Conservation (phyloP, 2,797 vertebrate species). For the Anas georgica region DNA sequence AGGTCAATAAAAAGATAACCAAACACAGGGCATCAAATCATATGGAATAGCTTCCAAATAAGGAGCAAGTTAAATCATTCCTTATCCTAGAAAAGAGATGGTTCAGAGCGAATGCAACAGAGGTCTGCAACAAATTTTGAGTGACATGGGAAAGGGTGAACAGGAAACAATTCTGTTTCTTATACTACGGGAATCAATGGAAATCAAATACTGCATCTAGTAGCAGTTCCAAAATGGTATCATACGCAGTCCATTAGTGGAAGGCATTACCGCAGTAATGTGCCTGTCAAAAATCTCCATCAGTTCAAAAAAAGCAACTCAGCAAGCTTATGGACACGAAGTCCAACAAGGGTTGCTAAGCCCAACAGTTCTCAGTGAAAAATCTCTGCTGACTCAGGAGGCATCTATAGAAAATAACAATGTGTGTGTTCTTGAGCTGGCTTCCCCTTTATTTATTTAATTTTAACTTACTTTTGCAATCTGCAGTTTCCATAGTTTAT, state of each 20-base stretch:
- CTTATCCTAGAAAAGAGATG: neutral
- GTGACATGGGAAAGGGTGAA: neutral
- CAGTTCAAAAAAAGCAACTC: neutral
- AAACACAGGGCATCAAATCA: neutral
- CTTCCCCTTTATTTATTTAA: neutral
- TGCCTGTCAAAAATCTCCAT: neutral
- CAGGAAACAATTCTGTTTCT: neutral
- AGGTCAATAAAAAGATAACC: neutral
- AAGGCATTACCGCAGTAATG: neutral
- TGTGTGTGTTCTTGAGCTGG: neutral
- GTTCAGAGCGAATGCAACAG: neutral
- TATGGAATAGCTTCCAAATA: neutral
- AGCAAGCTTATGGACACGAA: neutral
- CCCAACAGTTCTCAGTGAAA: neutral
- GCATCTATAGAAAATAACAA: neutral
- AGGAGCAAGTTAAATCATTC: neutral
- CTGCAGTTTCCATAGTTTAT: neutral
- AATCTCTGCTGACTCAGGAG: neutral
- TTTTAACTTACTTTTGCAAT: neutral
- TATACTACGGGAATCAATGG: neutral
- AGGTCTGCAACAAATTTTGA: neutral
- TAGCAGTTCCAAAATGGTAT: neutral
- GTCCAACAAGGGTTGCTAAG: neutral
- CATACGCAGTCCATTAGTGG: rapidly evolving
- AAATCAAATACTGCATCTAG: neutral